Percentiles rank a stretch among this genome's conserved stretches.
Conservation (phyloP, 2,113 vertebrate genomes). For the Diadophis punctatus region DNA sequence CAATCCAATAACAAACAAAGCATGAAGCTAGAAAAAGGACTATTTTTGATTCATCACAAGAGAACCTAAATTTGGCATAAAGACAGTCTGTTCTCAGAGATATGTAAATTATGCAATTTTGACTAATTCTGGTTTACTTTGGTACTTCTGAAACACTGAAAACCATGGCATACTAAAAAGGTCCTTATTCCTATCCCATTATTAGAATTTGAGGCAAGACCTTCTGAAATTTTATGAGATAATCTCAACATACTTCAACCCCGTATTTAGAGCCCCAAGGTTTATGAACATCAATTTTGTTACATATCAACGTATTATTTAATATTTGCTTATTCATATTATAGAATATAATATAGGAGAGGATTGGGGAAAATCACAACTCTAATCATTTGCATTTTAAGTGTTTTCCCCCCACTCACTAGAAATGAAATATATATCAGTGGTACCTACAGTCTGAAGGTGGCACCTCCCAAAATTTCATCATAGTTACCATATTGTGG, state of each 20-base stretch:
- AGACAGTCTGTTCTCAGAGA: not conserved
- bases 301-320: not conserved
- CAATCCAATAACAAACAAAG: not conserved
- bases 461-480: not conserved
- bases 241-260: not conserved
- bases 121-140: not conserved
- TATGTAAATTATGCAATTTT: not conserved
- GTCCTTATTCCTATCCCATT: not conserved
- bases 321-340: not conserved
- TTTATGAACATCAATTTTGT: not conserved
- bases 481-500: not conserved
- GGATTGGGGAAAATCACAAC: too few relatives aligned
- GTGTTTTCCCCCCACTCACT: not conserved
- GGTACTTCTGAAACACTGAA: not conserved
- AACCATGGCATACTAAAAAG: not conserved
- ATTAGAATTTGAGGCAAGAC: not conserved
- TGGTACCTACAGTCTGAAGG: not conserved
- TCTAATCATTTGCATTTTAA: not conserved
- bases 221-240: not conserved
- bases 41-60: not conserved
- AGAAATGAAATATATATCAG: not conserved
- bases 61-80: not conserved
- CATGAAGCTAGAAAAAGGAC: not conserved
- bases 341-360: not conserved
- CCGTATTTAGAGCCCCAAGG: not conserved